phyloP scores from a whole-genome alignment of 2,113 vertebrate species.

The Aegotheles bennettii region DNA sequence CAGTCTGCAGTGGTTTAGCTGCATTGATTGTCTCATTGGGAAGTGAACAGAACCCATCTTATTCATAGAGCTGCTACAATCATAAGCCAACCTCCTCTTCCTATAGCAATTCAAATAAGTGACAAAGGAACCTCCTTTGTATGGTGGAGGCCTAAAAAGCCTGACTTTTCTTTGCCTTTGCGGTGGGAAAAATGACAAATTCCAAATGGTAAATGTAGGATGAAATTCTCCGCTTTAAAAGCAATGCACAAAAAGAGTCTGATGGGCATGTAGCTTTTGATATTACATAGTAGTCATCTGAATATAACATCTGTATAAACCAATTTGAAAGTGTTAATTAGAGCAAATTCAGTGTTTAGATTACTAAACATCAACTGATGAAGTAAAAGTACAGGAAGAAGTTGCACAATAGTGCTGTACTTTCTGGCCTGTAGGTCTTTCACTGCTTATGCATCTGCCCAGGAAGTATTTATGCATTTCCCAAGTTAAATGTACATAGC shows the following conservation, averaged over 20 bases:
- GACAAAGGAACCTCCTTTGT: not conserved
- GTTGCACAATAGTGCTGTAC: not conserved
- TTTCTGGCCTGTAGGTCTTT: not conserved
- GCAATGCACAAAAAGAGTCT: not conserved
- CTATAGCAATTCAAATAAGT: not conserved
- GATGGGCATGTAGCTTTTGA: not conserved
- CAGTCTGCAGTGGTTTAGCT: not conserved
- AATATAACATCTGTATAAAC: not conserved
- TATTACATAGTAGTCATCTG: not conserved
- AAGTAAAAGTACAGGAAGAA: not conserved
- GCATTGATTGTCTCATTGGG: not conserved
- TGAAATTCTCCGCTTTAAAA: not conserved
- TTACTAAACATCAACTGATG: not conserved
- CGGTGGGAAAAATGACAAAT: not conserved
- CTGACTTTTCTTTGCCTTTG: not conserved
- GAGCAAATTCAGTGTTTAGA: not conserved
- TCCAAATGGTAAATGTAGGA: not conserved
- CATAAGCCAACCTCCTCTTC: not conserved
- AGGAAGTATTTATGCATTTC: not conserved
- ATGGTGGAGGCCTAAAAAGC: not conserved
- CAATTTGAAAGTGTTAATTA: not conserved
- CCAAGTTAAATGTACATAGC: not conserved
- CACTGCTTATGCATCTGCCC: not conserved
- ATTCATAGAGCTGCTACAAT: not conserved
- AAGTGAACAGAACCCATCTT: not conserved